A percentile compares a stretch with the other conserved stretches of the same genome.
Evolutionary conservation across 1,140 invertebrate species (phyloP).

Genomic region (Homalodisca vitripennis): DNA sequence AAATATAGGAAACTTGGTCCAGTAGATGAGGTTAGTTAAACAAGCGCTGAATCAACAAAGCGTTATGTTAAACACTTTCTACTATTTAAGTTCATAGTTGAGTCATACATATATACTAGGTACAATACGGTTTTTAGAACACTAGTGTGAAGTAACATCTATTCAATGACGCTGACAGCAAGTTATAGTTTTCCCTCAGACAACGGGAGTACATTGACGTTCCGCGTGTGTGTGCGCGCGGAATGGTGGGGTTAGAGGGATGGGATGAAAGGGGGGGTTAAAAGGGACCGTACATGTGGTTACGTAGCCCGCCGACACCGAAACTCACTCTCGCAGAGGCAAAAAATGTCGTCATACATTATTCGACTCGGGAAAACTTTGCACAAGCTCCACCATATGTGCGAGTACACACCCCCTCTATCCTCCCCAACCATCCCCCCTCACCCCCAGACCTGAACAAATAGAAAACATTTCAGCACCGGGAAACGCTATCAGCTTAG

Average conservation of each 20-base stretch:
- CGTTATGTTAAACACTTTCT: no score
- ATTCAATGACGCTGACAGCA: no score
- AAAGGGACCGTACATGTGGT: slow-evolving; percentile 7
- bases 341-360: slow-evolving; percentile 18
- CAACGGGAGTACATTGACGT: background rate
- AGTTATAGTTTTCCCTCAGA: no score
- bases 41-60: no score
- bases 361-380: slow-evolving; percentile 15
- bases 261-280: background rate
- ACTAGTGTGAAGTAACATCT: no score
- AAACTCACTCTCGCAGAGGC: slow-evolving; percentile 10
- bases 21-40: no score
- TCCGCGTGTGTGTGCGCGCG: background rate
- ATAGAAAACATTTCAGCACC: slow-evolving; percentile 8
- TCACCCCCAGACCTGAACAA: background rate
- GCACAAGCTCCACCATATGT: slow-evolving; percentile 1
- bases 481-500: background rate
- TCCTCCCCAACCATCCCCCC: background rate
- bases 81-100: no score
- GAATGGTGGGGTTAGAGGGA: background rate
- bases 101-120: no score
- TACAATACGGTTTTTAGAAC: no score
- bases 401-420: slow-evolving; percentile 9
- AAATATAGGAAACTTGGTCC: no score
- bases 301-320: slow-evolving; percentile 6